Base-by-base conservation (phyloP, 1,140 invertebrate genomes). In the Ostrea denselamellosa region DNA sequence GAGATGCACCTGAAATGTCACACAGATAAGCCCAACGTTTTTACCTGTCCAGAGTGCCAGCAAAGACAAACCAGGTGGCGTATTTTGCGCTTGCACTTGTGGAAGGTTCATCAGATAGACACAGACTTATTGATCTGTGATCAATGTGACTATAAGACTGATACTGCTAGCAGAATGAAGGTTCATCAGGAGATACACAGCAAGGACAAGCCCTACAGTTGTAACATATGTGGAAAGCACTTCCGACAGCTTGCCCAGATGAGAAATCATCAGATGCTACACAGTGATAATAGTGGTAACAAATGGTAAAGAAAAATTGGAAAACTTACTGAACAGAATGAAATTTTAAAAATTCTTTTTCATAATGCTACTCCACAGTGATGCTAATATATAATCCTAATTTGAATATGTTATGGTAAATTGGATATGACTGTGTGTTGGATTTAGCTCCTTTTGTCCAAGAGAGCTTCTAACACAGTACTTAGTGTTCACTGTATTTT, bases 231-330 rank as follows among this genome's bases (percentile, higher is more conserved):
- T 93, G 95, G 95, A n/a, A 97, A 97, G 85, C 95, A 96, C 3
- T 97, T 97, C 93, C 97, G 97, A 93, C 97, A 97, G 93, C 95
- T 95, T 12, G 97, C 97, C 93, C 97, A 97, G 91, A 94, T 97
- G 83, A 95, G 87, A 84, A 96, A 96, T 93, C 96, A 97, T 92
- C 95, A 96, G 86, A 94, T 96, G 0, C 95, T 96, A 86, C 96
- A 96, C 93, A 95, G 7, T 90, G 92, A 95, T 12, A 54, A 53
- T 8, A 58, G 22, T 10, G 28, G 53, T 62, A 54, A 85, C 53
- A 85, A 85, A 85, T 85, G 83, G 83, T 85, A 62, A 58, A 17
- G 3, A n/a, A 62, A n/a, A 19, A 62, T 19, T 58, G 19, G 19
- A 58, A 58, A 14, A 19, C 14, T 14, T 14, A 17, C 14, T 17